These are phyloP conservation scores for Syngnathus acus DNA, from an alignment of 2,797 vertebrate genomes.

Conservation along the genomic window DNA sequence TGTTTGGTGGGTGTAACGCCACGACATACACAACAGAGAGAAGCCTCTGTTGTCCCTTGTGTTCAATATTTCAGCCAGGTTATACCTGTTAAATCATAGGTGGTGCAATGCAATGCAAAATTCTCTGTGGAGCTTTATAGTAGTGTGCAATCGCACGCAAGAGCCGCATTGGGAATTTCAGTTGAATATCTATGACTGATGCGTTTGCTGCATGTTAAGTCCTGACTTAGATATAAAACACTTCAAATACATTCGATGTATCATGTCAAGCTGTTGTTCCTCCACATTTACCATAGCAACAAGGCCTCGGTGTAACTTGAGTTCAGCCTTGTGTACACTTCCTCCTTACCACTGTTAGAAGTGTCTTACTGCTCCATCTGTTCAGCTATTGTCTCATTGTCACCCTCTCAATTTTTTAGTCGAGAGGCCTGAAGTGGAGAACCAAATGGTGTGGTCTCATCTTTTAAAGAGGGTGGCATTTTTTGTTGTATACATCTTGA, in stretches of 20 bases:
- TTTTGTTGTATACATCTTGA: no score
- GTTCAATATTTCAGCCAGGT: slow-evolving; percentile 13
- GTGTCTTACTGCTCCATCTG: slow-evolving; percentile 53
- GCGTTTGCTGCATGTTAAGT: not conserved
- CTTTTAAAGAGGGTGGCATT: slow-evolving; percentile 12
- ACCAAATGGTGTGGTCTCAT: slow-evolving; percentile 6
- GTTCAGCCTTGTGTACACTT: slow-evolving; percentile 42
- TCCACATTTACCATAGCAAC: slow-evolving; percentile 50
- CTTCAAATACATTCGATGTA: slow-evolving; percentile 18
- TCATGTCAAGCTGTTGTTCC: slow-evolving; percentile 29
- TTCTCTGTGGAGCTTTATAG: not conserved
- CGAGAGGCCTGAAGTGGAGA: slow-evolving; percentile 21
- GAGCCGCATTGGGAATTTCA: not conserved
- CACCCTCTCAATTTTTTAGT: slow-evolving; percentile 23
- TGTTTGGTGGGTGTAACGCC: slow-evolving; percentile 34
- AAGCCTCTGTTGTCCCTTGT: slow-evolving; percentile 26
- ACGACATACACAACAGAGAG: slow-evolving; percentile 36
- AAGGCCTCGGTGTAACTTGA: slow-evolving; percentile 26
- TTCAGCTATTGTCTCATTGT: slow-evolving; percentile 44
- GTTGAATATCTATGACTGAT: not conserved
- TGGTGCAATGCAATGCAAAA: slow-evolving; percentile 2
- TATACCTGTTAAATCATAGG: slow-evolving; percentile 11
- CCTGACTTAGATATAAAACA: slow-evolving; percentile 1
- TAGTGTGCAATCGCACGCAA: not conserved
- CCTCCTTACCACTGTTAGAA: slow-evolving; percentile 31